A percentile compares a stretch with the other conserved stretches of the same genome.
Conservation (phyloP, 2,797 vertebrate species). For the Eulemur mongoz region DNA sequence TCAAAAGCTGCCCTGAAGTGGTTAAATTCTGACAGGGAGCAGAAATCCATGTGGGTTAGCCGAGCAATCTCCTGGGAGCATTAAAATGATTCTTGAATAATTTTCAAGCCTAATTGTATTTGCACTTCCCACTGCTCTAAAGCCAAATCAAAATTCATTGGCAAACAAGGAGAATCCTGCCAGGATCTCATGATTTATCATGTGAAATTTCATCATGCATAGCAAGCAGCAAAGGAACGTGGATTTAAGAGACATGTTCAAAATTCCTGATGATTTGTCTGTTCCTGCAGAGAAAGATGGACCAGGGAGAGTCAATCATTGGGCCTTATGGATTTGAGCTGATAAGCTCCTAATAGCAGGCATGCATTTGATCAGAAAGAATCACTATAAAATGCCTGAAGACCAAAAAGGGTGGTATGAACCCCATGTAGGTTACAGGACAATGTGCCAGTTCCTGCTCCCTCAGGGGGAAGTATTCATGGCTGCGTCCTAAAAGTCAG, state of each 20-base stretch:
- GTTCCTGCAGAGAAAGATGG: background rate
- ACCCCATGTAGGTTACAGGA: background rate
- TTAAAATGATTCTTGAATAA: conserved; percentile 84
- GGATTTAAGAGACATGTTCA: background rate
- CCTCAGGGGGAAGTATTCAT: background rate
- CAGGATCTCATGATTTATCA: conserved; percentile 80
- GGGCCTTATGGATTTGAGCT: background rate
- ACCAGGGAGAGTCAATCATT: background rate
- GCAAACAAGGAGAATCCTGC: conserved; percentile 79
- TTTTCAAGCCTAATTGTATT: conserved; percentile 84
- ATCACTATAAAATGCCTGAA: background rate
- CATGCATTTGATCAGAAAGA: conserved; percentile 14
- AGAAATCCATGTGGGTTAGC: conserved; percentile 80
- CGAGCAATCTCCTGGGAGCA: conserved; percentile 73
- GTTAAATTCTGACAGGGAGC: conserved; percentile 76
- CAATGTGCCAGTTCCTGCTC: background rate
- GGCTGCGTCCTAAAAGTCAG: background rate
- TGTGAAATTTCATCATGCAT: conserved; percentile 71
- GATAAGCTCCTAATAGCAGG: background rate
- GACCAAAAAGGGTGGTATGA: background rate
- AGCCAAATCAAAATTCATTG: conserved; percentile 82
- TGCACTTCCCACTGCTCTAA: conserved; percentile 79
- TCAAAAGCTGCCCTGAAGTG: conserved; percentile 73
- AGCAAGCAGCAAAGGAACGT: background rate
- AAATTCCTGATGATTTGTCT: conserved; percentile 24